These are phyloP conservation scores for Sinocyclocheilus grahami DNA, from an alignment of 2,113 vertebrate species.

Conservation along the genomic window DNA sequence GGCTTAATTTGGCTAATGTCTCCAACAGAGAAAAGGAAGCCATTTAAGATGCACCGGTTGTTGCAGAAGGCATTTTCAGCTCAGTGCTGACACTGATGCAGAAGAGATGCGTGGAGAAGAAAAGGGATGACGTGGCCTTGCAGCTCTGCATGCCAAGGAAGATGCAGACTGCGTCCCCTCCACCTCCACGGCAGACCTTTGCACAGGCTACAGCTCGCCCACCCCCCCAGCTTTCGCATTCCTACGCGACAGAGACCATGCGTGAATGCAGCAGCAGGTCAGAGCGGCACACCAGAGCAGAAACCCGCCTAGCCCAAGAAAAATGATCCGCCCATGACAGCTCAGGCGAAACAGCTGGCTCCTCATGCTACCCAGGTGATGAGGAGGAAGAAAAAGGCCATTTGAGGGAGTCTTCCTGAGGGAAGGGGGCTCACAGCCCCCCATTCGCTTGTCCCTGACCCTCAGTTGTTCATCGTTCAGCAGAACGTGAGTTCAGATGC, in stretches of 20 bases:
- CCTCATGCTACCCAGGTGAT: neutral
- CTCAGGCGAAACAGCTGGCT: neutral
- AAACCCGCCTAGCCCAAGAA: neutral
- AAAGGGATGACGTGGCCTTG: too few relatives aligned
- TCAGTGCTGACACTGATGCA: too few relatives aligned
- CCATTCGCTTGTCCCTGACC: neutral
- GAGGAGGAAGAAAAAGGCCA: neutral
- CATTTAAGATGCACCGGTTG: too few relatives aligned
- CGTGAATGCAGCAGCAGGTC: neutral
- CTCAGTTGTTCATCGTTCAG: neutral
- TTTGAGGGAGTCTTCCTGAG: neutral
- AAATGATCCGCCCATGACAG: neutral
- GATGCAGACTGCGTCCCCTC: too few relatives aligned
- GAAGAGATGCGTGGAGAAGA: too few relatives aligned
- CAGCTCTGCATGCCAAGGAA: too few relatives aligned
- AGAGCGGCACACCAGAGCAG: neutral
- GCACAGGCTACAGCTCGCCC: too few relatives aligned
- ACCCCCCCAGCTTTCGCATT: too few relatives aligned
- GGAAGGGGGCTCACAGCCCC: neutral
- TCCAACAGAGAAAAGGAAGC: too few relatives aligned
- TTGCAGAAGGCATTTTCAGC: too few relatives aligned
- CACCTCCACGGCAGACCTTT: too few relatives aligned
- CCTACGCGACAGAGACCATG: neutral
- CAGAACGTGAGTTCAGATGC: neutral
- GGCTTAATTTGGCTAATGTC: too few relatives aligned